Conservation (phyloP, 92 coral and sea anemone species). For the Porites evermanni region DNA sequence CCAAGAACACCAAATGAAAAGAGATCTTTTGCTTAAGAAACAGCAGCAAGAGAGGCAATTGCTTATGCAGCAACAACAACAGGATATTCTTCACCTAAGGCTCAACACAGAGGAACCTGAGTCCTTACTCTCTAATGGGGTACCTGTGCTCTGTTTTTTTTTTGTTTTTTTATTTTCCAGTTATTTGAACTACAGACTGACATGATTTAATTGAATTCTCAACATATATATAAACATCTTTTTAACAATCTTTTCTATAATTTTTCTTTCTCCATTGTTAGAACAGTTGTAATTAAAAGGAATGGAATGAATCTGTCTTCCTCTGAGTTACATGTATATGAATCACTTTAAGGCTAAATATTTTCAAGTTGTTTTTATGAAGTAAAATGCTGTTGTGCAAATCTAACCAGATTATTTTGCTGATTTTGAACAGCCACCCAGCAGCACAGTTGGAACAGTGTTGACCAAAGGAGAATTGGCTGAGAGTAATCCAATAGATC, state of each 20-base stretch:
- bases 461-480: conserved; percentile 68
- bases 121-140: conserved; percentile 16
- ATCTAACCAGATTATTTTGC: background rate
- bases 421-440: conserved; percentile 21
- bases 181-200: background rate
- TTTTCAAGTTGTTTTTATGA: too few relatives aligned
- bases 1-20: conserved; percentile 91
- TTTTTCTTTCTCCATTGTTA: too few relatives aligned
- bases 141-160: background rate
- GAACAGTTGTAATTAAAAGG: too few relatives aligned
- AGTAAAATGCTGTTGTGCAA: too few relatives aligned
- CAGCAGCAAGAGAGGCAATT: conserved; percentile 89
- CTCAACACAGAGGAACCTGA: conserved; percentile 29
- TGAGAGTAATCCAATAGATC: conserved; percentile 19
- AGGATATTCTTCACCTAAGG: conserved; percentile 70
- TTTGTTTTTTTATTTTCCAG: too few relatives aligned
- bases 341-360: background rate
- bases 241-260: background rate
- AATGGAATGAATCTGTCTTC: too few relatives aligned
- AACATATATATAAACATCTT: background rate
- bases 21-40: conserved; percentile 86
- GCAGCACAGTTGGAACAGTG: conserved; percentile 36
- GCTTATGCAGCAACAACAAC: conserved; percentile 84
- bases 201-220: background rate
- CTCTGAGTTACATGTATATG: too few relatives aligned